Evolutionary conservation across 1,140 invertebrate genomes (phyloP).

Genomic region (Phortica variegata): DNA sequence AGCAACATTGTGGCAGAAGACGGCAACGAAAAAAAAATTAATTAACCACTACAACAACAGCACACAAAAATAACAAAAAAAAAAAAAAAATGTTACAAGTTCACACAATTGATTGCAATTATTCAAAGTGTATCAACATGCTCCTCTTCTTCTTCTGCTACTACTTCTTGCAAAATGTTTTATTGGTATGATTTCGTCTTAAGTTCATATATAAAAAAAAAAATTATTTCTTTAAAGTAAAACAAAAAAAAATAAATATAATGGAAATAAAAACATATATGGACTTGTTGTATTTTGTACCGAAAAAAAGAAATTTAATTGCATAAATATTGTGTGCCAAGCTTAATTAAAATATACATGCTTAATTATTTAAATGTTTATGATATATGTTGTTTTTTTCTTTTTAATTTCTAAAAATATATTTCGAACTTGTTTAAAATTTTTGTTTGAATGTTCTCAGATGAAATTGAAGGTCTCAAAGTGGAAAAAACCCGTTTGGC

Average conservation of each 20-base stretch:
- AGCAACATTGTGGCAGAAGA: not conserved
- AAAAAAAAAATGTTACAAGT: conserved; percentile 40
- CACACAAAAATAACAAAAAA: conserved; percentile 26
- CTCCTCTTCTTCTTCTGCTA: too few relatives aligned
- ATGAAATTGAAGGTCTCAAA: conserved; percentile 72
- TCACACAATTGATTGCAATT: conserved; percentile 53
- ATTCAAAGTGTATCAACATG: too few relatives aligned
- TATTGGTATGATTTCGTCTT: conserved; percentile 58
- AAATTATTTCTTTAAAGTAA: too few relatives aligned
- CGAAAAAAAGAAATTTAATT: not conserved
- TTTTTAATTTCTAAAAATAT: not conserved
- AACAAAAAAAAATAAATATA: conserved; percentile 20
- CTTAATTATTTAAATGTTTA: conserved; percentile 1
- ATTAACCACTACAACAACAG: conserved; percentile 6
- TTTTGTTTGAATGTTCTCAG: conserved; percentile 62
- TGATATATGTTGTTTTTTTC: not conserved
- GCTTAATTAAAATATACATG: too few relatives aligned
- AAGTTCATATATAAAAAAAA: conserved; percentile 42
- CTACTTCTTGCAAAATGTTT: too few relatives aligned
- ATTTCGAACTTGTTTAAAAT: not conserved
- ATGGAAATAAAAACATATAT: conserved; percentile 26
- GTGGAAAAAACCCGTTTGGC: conserved; percentile 80
- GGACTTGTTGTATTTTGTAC: conserved; percentile 20
- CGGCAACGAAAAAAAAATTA: not conserved
- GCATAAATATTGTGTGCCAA: too few relatives aligned